Percentiles rank a stretch among this genome's conserved stretches.
Evolutionary conservation across 2,888 invertebrate genomes (phyloP).

Genomic region (Lacanobia oleracea): DNA sequence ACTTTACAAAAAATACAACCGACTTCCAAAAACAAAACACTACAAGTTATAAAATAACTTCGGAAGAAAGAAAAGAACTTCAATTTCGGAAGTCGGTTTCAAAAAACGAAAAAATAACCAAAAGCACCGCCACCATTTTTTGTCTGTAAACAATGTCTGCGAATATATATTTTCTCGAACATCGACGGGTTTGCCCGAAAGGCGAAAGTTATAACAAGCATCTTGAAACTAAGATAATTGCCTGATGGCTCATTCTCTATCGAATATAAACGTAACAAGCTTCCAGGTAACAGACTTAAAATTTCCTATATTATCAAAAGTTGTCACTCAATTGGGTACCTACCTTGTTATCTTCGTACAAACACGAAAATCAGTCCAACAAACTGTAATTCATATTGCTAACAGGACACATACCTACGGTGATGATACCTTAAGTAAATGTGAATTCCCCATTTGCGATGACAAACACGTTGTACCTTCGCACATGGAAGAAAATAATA

Average conservation of each 20-base stretch:
- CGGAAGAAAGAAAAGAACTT: too few species aligned
- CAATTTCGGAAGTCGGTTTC: too few species aligned
- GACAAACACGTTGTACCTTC: slow-evolving; percentile 39
- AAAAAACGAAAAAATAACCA: too few species aligned
- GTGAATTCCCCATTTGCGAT: slow-evolving; percentile 37
- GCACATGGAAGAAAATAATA: slow-evolving; percentile 33
- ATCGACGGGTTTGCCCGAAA: background rate
- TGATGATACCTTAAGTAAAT: slow-evolving; percentile 42
- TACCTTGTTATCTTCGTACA: slow-evolving; percentile 26
- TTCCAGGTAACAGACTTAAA: background rate
- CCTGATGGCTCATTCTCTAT: background rate
- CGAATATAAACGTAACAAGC: background rate
- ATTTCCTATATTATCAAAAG: background rate
- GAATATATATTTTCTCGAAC: background rate
- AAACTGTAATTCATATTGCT: slow-evolving; percentile 40
- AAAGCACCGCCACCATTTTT: too few species aligned
- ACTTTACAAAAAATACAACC: too few species aligned
- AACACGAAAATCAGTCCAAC: slow-evolving; percentile 44
- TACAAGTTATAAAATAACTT: too few species aligned
- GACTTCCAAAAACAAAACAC: too few species aligned
- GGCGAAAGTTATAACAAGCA: slow-evolving; percentile 3
- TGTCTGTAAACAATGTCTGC: too few species aligned
- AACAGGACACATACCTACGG: slow-evolving; percentile 42
- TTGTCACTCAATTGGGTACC: background rate
- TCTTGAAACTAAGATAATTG: slow-evolving; percentile 15